Evolutionary conservation across 2,888 invertebrate genomes (phyloP).

Genomic region (Hemistola chrysoprasaria): DNA sequence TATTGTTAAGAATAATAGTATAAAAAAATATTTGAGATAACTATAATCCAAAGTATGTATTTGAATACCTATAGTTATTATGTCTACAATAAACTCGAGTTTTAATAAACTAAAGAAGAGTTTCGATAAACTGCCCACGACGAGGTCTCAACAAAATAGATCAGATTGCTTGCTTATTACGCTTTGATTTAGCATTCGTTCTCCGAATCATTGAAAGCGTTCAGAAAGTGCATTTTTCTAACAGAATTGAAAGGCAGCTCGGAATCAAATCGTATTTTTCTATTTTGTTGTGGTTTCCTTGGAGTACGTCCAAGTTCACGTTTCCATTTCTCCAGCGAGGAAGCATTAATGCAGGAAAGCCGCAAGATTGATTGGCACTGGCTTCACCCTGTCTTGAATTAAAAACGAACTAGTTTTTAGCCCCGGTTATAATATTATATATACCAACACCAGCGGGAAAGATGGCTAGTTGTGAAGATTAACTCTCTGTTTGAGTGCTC

Average conservation of each 20-base stretch:
- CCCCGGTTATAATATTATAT: slow-evolving; percentile 2
- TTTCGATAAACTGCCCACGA: too few species aligned
- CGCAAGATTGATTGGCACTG: slow-evolving; percentile 33
- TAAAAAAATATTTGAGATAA: too few species aligned
- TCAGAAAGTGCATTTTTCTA: slow-evolving; percentile 26
- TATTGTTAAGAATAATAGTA: too few species aligned
- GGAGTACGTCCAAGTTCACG: slow-evolving; percentile 26
- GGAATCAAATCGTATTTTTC: slow-evolving; percentile 9
- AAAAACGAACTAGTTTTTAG: slow-evolving; percentile 32
- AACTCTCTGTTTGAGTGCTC: slow-evolving; percentile 1
- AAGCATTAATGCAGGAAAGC: slow-evolving; percentile 29
- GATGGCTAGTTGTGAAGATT: slow-evolving; percentile 25
- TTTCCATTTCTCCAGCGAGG: slow-evolving; percentile 24
- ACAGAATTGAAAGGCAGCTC: slow-evolving; percentile 23
- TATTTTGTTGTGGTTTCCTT: slow-evolving; percentile 28
- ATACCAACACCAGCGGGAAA: slow-evolving; percentile 13
- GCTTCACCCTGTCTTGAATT: slow-evolving; percentile 30
- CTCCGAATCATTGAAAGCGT: slow-evolving; percentile 10
- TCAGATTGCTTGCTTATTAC: not conserved
- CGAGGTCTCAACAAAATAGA: too few species aligned
- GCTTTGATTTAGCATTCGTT: slow-evolving; percentile 12
- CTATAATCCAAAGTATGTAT: too few species aligned
- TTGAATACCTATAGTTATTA: too few species aligned
- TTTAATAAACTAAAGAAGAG: too few species aligned
- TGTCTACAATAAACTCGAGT: too few species aligned